These are phyloP conservation scores for Pangasius krempfi DNA, from an alignment of 2,797 vertebrate species.

Conservation along the genomic window DNA sequence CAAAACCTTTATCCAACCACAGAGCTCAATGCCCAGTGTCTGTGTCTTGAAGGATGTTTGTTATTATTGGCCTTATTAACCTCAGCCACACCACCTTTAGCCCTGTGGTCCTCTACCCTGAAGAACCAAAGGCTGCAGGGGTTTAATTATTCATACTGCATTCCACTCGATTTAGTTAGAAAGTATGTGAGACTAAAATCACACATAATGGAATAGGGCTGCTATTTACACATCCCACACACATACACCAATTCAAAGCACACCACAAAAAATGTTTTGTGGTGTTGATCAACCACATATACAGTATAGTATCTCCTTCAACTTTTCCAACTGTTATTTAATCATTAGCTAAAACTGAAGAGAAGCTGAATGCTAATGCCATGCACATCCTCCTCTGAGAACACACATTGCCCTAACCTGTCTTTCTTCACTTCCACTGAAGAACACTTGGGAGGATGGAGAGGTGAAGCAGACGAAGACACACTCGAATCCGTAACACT, in stretches of 20 bases:
- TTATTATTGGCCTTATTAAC: neutral
- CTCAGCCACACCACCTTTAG: neutral
- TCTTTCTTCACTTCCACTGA: constrained; percentile 67
- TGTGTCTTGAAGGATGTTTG: neutral
- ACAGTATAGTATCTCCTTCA: neutral
- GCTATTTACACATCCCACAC: neutral
- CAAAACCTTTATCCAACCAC: neutral
- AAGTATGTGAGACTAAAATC: neutral
- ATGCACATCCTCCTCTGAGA: constrained; percentile 34
- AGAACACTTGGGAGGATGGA: constrained; percentile 61
- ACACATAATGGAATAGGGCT: neutral
- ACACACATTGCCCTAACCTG: constrained; percentile 67
- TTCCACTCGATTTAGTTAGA: neutral
- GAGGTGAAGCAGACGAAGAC: constrained; percentile 16
- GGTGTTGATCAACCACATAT: neutral
- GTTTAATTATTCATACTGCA: neutral
- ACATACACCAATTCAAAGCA: neutral
- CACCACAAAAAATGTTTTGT: neutral
- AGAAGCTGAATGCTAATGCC: neutral
- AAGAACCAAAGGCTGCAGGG: neutral
- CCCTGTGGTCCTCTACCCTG: neutral
- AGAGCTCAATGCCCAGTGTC: neutral
- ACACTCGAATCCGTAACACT: constrained; percentile 39
- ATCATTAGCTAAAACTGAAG: neutral
- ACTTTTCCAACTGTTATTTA: neutral